phyloP scores from a whole-genome alignment of 2,797 vertebrate species.

The Coracias cyanogaster region DNA sequence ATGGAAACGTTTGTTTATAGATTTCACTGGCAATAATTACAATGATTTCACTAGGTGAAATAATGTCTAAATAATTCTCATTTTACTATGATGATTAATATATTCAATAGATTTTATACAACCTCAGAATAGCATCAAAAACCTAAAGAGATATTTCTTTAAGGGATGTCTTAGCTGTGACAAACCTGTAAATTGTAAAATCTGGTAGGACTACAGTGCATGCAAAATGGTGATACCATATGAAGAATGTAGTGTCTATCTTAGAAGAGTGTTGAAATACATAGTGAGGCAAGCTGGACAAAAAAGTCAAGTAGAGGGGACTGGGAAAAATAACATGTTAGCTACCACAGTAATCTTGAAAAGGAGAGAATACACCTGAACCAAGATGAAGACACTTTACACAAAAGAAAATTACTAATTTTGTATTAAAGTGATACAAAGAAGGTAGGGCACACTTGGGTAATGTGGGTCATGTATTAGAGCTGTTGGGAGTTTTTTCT shows the following conservation, averaged over 20 bases:
- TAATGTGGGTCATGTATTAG: neutral
- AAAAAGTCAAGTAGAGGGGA: neutral
- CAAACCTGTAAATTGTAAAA: neutral
- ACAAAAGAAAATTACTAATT: neutral
- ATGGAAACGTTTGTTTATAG: neutral
- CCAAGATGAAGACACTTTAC: neutral
- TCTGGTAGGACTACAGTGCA: neutral
- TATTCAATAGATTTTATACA: fast-evolving
- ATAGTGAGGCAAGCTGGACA: neutral
- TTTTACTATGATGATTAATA: neutral
- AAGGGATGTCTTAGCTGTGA: neutral
- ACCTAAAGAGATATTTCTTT: neutral
- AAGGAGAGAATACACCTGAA: neutral
- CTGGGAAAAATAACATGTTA: neutral
- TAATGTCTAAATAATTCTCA: neutral
- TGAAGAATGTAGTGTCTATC: neutral
- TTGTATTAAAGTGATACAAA: neutral
- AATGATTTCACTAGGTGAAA: neutral
- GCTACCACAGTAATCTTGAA: neutral
- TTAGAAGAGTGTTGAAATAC: neutral
- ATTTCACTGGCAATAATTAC: neutral
- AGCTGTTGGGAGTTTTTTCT: neutral
- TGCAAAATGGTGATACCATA: neutral
- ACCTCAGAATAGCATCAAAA: neutral
- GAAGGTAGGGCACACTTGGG: neutral